Evolutionary conservation across 2,797 vertebrate species (phyloP), one percentile per base, ranked within the genome.

Genomic region (Platyrinchus mystaceus): DNA sequence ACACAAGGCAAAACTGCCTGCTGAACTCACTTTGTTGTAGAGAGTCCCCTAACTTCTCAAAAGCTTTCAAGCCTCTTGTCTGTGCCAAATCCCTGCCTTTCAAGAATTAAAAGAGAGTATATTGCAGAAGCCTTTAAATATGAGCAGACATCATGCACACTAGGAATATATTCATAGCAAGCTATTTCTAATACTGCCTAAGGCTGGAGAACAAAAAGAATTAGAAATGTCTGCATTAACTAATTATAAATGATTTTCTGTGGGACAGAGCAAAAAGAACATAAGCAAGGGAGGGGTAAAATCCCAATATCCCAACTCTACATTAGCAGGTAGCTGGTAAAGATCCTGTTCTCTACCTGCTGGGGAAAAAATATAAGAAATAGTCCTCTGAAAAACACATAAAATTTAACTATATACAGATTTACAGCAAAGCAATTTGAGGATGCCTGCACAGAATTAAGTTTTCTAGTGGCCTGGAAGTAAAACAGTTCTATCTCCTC

Each of bases 121-220:
- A 78, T 39, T 90, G 82, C 50, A 91, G 66, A 10, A 90, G 63
- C 59, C 74, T 93, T 94, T 92, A 89, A 94, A 90, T 84, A 74
- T 17, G 49, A 95, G 88, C 70, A 94, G 94, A 90, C 49, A 91
- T 84, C 74, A 87, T 59, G 83, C 80, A 84, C 92, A 89, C 67
- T 56, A 87, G 44, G 80, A 93, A 76, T 87, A 84, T 84, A 96
- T 88, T 90, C 80, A 79, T 56, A 90, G 80, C 67, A 90, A 93
- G 85, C 80, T 94, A 95, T 96, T 96, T 96, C 93, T 95, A 84
- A 92, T 92, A 90, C 68, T 82, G 95, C 95, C 92, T 95, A 70
- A 89, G 94, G 95, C 77, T 77, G 60, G 37, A 94, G 95, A 95
- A 94, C 86, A 96, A 92, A 93, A 96, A 91, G 92, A 93, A 95